Evolutionary conservation across 2,113 vertebrate genomes (phyloP).

Genomic region (Pseudolaguvia tuberculata): DNA sequence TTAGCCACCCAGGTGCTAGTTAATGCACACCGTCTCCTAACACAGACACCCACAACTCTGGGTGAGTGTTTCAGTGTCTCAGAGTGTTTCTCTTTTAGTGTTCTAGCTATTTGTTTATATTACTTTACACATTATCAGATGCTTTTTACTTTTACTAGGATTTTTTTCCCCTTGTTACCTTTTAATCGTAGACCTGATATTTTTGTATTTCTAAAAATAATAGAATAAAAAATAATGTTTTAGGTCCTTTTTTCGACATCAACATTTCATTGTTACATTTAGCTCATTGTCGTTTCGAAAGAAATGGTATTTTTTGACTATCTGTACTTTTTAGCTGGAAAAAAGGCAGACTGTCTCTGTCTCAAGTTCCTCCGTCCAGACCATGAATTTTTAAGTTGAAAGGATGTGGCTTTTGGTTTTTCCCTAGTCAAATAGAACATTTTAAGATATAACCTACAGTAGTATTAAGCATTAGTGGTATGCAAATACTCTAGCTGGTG

Average conservation of each 20-base stretch:
- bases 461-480: background rate
- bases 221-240: background rate
- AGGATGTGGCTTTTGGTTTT: background rate
- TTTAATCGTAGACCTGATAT: background rate
- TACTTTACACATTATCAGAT: background rate
- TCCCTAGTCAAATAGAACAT: background rate
- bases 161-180: no score
- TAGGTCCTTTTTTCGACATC: background rate
- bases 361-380: background rate
- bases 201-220: background rate
- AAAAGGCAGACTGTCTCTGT: no score
- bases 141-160: background rate
- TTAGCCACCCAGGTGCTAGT: slow-evolving; percentile 59
- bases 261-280: background rate
- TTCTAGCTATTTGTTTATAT: background rate
- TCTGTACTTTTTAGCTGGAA: background rate
- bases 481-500: background rate
- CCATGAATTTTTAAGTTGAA: background rate
- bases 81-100: no score
- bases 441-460: background rate
- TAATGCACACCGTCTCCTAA: slow-evolving; percentile 60
- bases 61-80: background rate
- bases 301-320: background rate
- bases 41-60: background rate
- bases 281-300: background rate